Evolutionary conservation across 2,888 invertebrate genomes (phyloP).

Genomic region (Synergus umbraculus): DNA sequence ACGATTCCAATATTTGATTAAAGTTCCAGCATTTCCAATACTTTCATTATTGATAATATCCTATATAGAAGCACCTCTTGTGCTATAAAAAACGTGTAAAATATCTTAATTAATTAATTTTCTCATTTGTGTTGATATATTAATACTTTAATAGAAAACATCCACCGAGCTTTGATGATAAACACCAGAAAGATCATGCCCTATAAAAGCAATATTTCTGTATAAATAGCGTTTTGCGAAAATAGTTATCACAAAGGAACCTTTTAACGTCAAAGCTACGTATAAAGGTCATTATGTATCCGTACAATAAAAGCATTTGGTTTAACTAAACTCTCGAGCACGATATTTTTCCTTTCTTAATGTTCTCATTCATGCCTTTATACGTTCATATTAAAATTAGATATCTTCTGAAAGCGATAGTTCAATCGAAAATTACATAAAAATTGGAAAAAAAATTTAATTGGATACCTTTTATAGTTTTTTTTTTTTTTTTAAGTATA

Average conservation of each 20-base stretch:
- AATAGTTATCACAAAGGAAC: constrained; percentile 27
- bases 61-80: not conserved
- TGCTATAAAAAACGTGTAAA: not conserved
- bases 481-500: not conserved
- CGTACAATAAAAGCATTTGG: not conserved
- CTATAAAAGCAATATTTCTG: constrained; percentile 21
- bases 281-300: not conserved
- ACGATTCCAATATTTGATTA: not conserved
- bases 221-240: constrained; percentile 21
- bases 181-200: constrained; percentile 1
- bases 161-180: constrained; percentile 1
- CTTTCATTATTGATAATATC: constrained; percentile 3
- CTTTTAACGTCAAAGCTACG: constrained; percentile 10
- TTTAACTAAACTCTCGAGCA: not conserved
- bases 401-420: too few species aligned
- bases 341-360: not conserved
- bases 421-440: too few species aligned
- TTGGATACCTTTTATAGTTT: not conserved
- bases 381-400: too few species aligned
- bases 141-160: not conserved
- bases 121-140: not conserved
- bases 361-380: not conserved
- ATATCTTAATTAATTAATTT: not conserved
- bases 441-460: too few species aligned
- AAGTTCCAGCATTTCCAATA: not conserved